These are phyloP conservation scores for Magallana nippona DNA, from an alignment of 2,888 invertebrate species.

Conservation along the genomic window DNA sequence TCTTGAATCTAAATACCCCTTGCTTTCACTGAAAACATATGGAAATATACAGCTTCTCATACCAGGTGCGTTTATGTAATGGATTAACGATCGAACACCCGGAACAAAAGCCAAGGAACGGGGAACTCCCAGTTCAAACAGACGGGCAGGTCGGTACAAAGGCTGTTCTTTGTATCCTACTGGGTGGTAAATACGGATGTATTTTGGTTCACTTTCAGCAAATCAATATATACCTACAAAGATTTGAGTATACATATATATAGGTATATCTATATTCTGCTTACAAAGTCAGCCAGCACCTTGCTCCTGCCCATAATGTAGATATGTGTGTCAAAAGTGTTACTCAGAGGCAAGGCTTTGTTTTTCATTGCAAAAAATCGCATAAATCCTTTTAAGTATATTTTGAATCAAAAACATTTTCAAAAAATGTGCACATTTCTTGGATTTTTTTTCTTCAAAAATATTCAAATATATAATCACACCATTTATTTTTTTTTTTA, in stretches of 20 bases:
- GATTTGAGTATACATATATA: background rate
- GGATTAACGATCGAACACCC: conserved; percentile 22
- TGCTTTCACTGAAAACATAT: conserved; percentile 13
- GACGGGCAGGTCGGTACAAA: background rate
- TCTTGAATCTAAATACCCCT: conserved; percentile 22
- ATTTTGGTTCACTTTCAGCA: conserved; percentile 23
- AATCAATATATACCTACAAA: conserved; percentile 22
- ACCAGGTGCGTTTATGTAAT: conserved; percentile 21
- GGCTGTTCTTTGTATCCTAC: background rate
- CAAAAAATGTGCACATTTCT: too few species aligned
- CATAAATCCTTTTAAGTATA: too few species aligned
- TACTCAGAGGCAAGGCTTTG: too few species aligned
- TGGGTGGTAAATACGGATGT: background rate
- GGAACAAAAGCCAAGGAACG: conserved; percentile 30
- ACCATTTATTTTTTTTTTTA: too few species aligned
- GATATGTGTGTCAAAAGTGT: too few species aligned
- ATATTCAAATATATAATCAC: too few species aligned
- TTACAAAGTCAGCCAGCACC: too few species aligned
- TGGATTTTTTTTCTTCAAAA: too few species aligned
- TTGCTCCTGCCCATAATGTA: too few species aligned
- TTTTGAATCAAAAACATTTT: too few species aligned
- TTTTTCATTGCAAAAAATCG: too few species aligned
- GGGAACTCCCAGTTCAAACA: background rate
- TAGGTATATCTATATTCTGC: background rate
- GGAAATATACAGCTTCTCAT: background rate